These are phyloP conservation scores for Scotopteryx bipunctaria DNA, from an alignment of 2,888 invertebrate genomes.

Conservation along the genomic window DNA sequence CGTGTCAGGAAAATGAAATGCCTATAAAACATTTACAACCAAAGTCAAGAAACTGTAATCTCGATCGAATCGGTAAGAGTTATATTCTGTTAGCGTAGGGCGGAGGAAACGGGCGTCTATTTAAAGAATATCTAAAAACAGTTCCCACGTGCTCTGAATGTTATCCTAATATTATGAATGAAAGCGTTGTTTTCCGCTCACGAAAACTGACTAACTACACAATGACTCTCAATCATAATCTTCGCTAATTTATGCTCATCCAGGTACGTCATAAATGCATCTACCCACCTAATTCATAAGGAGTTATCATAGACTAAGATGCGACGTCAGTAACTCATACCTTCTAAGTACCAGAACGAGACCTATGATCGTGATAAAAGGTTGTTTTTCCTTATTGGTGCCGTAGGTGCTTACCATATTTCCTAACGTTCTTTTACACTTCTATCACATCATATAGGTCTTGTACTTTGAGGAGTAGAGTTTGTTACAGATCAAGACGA, in stretches of 20 bases:
- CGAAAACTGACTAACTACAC: background rate
- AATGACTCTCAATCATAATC: background rate
- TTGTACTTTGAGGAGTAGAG: too few relatives aligned
- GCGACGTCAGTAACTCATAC: too few relatives aligned
- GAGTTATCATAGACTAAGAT: too few relatives aligned
- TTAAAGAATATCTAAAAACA: slow-evolving; percentile 33
- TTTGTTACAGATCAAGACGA: too few relatives aligned
- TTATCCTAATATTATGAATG: slow-evolving; percentile 23
- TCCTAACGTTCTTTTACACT: too few relatives aligned
- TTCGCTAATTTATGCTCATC: background rate
- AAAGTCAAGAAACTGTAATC: slow-evolving; percentile 31
- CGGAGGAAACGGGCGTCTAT: slow-evolving; percentile 32
- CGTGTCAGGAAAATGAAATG: slow-evolving; percentile 22
- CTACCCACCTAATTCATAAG: too few relatives aligned
- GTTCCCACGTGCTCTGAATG: slow-evolving; percentile 36
- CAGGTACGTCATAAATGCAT: background rate
- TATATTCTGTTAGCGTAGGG: slow-evolving; percentile 25
- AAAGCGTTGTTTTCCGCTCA: slow-evolving; percentile 18
- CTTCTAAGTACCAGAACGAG: too few relatives aligned
- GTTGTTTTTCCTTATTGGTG: too few relatives aligned
- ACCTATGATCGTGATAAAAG: too few relatives aligned
- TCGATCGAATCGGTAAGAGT: slow-evolving; percentile 19
- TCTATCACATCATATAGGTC: too few relatives aligned
- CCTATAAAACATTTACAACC: slow-evolving; percentile 29
- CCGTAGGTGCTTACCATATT: too few relatives aligned